Evolutionary conservation across 2,113 vertebrate genomes (phyloP).

Genomic region (Amblyornis subalaris): DNA sequence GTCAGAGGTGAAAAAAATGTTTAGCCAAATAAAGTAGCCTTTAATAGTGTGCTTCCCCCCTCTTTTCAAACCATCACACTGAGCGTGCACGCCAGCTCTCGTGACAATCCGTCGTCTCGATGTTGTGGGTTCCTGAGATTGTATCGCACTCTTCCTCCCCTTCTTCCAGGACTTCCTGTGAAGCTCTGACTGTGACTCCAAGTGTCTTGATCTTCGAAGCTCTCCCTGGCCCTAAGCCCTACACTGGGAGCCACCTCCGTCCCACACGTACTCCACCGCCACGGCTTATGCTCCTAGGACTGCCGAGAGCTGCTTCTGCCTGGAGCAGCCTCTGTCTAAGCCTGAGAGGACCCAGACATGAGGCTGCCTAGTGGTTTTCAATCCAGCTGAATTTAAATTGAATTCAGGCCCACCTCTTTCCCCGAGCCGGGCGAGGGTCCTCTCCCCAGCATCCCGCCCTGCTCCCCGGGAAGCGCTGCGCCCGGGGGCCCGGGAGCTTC

Average conservation of each 20-base stretch:
- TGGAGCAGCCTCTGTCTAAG: neutral
- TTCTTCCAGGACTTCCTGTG: slow-evolving; percentile 31
- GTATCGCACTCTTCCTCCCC: neutral
- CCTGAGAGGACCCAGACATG: neutral
- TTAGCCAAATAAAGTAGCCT: neutral
- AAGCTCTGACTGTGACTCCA: neutral
- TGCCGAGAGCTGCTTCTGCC: neutral
- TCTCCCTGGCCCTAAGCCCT: neutral
- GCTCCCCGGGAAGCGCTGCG: neutral
- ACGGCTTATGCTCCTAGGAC: neutral
- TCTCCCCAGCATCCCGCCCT: neutral
- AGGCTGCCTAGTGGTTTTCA: neutral
- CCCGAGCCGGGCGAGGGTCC: neutral
- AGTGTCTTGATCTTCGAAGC: neutral
- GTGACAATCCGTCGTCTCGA: neutral
- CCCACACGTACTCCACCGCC: neutral
- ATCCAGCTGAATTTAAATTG: neutral
- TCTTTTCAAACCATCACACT: neutral
- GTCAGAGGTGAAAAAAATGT: neutral
- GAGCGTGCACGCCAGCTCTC: neutral
- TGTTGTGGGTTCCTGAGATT: slow-evolving; percentile 21
- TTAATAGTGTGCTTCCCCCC: neutral
- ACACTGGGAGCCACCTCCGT: neutral
- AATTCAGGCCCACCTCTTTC: neutral
- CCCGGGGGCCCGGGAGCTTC: neutral